Base-by-base conservation (phyloP, 2,113 vertebrate genomes). In the Nesoenas mayeri region DNA sequence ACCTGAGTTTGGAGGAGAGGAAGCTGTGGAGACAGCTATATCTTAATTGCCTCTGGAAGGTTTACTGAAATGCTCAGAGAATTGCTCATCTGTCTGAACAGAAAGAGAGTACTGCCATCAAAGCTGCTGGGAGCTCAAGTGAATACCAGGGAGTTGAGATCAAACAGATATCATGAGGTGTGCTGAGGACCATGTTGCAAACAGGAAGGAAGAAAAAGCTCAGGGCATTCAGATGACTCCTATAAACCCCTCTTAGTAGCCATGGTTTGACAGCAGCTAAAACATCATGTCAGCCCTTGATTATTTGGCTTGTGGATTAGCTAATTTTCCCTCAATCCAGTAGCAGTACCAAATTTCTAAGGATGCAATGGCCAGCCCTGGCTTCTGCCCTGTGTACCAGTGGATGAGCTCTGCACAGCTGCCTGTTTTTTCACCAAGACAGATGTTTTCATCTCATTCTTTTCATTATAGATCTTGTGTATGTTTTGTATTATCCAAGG, bases 61-160 rank as follows among this genome's bases (percentile, higher is more conserved):
- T 74, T 95, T 89, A 89, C 56, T 54, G 24, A 74, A 88, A 78
- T 89, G 18, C 44, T 88, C 1, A 0, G 15, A 47, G 82, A 73
- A 80, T 94, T 94, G 85, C 79, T 96, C 91, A 91, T 66, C 51
- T 4, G 6, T 85, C 75, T 90, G 56, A 85, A 77, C 42, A 88
- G 64, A 89, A 90, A 40, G 40, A 47, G 47, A 85, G 26, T 9
- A 53, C 11, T 22, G n/a, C 51, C 47, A 73, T 85, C 36, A 92
- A 73, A 93, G 71, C 56, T 48, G 11, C 47, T 74, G 42, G 47
- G 64, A 91, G 47, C 47, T 91, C 71, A 44, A 67, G 29, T 62
- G 85, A 94, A 81, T 88, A 79, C 64, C 22, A 28, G 42, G 48
- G 74, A 74, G 18, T 2, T 91, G 82, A 94, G 64, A 88, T 90